Evolutionary conservation across 2,113 vertebrate genomes (phyloP).

Genomic region (Megaceryle torquata): DNA sequence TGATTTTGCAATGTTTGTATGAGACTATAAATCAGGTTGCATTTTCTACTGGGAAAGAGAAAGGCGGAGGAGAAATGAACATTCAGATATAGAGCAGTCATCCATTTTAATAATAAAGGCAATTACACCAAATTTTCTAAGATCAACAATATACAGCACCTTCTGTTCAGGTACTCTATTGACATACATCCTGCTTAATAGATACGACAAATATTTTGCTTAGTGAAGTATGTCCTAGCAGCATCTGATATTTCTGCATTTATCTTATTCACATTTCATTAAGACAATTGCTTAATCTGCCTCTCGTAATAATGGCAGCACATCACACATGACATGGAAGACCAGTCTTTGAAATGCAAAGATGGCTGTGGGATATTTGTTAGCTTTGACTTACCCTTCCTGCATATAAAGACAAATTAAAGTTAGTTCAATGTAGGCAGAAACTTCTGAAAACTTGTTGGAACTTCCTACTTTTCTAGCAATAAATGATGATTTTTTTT

Average conservation of each 20-base stretch:
- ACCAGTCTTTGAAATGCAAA: neutral
- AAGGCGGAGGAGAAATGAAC: neutral
- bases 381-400: neutral
- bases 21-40: neutral
- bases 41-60: neutral
- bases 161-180: neutral
- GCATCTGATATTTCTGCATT: neutral
- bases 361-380: neutral
- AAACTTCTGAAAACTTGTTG: neutral
- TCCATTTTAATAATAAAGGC: slow-evolving; percentile 33
- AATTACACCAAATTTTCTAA: slow-evolving; percentile 1
- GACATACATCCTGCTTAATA: slow-evolving; percentile 3
- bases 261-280: slow-evolving; percentile 30
- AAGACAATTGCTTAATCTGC: slow-evolving; percentile 23
- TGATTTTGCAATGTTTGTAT: neutral
- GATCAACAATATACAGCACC: neutral
- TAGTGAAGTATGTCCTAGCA: neutral
- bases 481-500: neutral
- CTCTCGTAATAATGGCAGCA: slow-evolving; percentile 6
- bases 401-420: neutral
- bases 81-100: neutral
- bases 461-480: neutral
- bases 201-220: neutral
- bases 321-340: slow-evolving; percentile 1
- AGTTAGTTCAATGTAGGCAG: neutral